Conservation (phyloP, 53 echinoderm and acorn worm species). For the Arbacia lixula region DNA sequence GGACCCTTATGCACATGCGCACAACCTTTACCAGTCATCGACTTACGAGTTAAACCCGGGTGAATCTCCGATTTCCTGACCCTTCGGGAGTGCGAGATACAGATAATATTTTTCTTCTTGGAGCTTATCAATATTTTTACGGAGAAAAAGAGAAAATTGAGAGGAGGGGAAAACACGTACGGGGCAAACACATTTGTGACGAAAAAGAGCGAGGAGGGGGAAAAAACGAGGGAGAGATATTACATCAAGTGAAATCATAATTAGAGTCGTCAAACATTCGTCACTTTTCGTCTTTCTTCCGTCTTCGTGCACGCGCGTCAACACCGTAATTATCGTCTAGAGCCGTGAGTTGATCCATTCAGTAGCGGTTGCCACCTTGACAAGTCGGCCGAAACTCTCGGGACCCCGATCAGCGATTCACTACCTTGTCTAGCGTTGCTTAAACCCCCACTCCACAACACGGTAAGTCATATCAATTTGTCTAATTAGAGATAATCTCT, state of each 20-base stretch:
- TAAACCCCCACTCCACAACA: not conserved
- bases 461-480: conserved; percentile 57
- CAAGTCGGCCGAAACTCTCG: conserved; percentile 21
- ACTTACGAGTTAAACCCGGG: conserved; percentile 41
- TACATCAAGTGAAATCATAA: conserved; percentile 37
- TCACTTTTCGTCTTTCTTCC: not conserved
- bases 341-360: conserved; percentile 11
- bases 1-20: conserved; percentile 35
- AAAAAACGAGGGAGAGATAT: not conserved
- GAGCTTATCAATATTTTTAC: conserved; percentile 5
- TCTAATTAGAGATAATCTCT: conserved; percentile 43
- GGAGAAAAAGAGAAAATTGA: no score
- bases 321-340: conserved; percentile 42
- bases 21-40: conserved; percentile 20
- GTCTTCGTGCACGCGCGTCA: conserved; percentile 24
- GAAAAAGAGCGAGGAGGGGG: not conserved
- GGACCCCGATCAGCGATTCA: conserved; percentile 26
- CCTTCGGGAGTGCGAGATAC: conserved; percentile 24
- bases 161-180: no score
- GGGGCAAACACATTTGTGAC: not conserved
- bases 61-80: conserved; percentile 52
- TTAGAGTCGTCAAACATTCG: conserved; percentile 30
- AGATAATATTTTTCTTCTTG: conserved; percentile 49
- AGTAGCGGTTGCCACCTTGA: conserved; percentile 40
- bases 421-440: not conserved